phyloP scores from a whole-genome alignment of 2,888 invertebrate genomes.

The Stenurella melanura region DNA sequence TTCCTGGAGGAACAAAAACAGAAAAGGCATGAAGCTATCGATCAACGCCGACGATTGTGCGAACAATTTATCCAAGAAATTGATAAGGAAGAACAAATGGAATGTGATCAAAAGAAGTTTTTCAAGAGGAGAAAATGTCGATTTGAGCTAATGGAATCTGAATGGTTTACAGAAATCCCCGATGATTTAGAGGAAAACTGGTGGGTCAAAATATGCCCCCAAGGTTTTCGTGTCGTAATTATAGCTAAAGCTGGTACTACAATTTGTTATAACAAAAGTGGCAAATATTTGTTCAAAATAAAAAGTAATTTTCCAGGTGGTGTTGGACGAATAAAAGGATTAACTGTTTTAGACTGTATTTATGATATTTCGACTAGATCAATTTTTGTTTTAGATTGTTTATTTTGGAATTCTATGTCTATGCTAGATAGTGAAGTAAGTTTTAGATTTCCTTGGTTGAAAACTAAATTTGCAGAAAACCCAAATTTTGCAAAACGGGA shows the following conservation, averaged over 20 bases:
- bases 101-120: conserved; percentile 62
- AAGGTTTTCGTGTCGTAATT: conserved; percentile 88
- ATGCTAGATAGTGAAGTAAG: conserved; percentile 85
- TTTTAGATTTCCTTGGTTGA: conserved; percentile 90
- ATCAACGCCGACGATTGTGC: conserved; percentile 75
- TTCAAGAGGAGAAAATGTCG: conserved; percentile 58
- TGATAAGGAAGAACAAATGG: conserved; percentile 64
- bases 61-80: conserved; percentile 68
- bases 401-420: conserved; percentile 86
- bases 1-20: conserved; percentile 77
- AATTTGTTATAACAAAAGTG: conserved; percentile 49
- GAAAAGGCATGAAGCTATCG: conserved; percentile 73
- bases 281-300: conserved; percentile 69
- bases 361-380: conserved; percentile 78
- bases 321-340: conserved; percentile 70
- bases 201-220: conserved; percentile 87
- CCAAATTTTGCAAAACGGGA: conserved; percentile 71
- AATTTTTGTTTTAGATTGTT: conserved; percentile 88
- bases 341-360: conserved; percentile 90
- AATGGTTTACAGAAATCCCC: conserved; percentile 94
- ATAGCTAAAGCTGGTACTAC: conserved; percentile 78
- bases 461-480: conserved; percentile 82
- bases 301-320: conserved; percentile 83
- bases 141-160: conserved; percentile 88
- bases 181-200: conserved; percentile 83